Conservation (phyloP, 1,140 invertebrate species). For the Nilaparvata lugens region DNA sequence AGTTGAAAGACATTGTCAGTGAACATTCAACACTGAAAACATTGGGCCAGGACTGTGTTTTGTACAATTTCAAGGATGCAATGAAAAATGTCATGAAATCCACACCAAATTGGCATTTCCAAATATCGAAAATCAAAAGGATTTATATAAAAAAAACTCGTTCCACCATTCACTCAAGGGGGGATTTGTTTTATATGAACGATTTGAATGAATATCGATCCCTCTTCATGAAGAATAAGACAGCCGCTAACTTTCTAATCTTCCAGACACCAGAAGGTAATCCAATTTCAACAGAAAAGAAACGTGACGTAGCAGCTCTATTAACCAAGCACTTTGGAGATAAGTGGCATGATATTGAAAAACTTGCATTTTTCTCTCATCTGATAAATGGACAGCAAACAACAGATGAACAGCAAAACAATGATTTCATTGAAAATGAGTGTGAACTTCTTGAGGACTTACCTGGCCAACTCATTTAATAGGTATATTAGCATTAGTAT, state of each 20-base stretch:
- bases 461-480: neutral
- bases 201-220: neutral
- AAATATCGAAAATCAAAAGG: neutral
- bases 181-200: neutral
- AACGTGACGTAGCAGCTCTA: neutral
- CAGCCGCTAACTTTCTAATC: neutral
- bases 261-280: neutral
- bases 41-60: neutral
- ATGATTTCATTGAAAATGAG: no score
- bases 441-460: no score
- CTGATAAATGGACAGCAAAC: no score
- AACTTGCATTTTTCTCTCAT: no score
- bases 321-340: neutral
- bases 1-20: neutral
- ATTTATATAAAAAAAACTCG: neutral
- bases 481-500: neutral
- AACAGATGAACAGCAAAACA: no score
- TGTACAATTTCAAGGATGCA: neutral
- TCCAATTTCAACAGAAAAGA: neutral
- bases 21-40: neutral
- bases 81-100: neutral
- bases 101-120: neutral
- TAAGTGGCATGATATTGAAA: no score
- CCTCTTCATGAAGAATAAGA: neutral
- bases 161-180: neutral